Evolutionary conservation across 92 coral and sea anemone genomes (phyloP).

Genomic region (Epizoanthus ramosus): DNA sequence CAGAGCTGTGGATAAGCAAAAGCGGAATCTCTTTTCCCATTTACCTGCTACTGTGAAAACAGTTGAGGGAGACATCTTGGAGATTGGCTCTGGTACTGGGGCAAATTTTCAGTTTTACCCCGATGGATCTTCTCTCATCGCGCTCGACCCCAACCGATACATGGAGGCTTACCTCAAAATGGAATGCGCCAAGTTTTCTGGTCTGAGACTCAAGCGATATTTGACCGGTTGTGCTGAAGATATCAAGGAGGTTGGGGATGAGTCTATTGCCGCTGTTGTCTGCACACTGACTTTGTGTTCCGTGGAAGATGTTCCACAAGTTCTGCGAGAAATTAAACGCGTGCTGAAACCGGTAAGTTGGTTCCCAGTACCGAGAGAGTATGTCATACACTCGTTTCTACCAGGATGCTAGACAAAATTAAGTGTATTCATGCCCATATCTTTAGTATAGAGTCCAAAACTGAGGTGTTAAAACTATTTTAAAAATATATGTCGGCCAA

Average conservation of each 20-base stretch:
- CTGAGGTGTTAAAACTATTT: no score
- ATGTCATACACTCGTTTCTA: no score
- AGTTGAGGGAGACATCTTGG: conserved; percentile 65
- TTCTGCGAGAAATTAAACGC: conserved; percentile 76
- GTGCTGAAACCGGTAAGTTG: conserved; percentile 88
- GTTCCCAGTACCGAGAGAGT: no score
- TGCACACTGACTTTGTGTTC: conserved; percentile 87
- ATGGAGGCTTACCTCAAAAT: conserved; percentile 68
- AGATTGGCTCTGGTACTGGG: conserved; percentile 92
- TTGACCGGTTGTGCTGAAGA: conserved; percentile 78
- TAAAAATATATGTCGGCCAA: no score
- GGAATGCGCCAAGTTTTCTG: conserved; percentile 55
- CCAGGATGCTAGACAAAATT: no score
- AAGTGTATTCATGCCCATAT: no score
- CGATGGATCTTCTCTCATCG: conserved; percentile 68
- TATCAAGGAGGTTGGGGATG: conserved; percentile 68
- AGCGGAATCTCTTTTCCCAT: conserved; percentile 68
- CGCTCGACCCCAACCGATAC: conserved; percentile 81
- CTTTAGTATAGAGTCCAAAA: no score
- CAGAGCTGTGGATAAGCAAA: conserved; percentile 58
- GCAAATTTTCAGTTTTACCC: conserved; percentile 84
- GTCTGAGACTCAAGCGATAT: conserved; percentile 56
- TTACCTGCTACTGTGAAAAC: conserved; percentile 53
- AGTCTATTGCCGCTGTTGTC: conserved; percentile 80
- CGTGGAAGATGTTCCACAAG: conserved; percentile 63